Evolutionary conservation across 1,140 invertebrate genomes (phyloP).

Genomic region (Bombus confusus): DNA sequence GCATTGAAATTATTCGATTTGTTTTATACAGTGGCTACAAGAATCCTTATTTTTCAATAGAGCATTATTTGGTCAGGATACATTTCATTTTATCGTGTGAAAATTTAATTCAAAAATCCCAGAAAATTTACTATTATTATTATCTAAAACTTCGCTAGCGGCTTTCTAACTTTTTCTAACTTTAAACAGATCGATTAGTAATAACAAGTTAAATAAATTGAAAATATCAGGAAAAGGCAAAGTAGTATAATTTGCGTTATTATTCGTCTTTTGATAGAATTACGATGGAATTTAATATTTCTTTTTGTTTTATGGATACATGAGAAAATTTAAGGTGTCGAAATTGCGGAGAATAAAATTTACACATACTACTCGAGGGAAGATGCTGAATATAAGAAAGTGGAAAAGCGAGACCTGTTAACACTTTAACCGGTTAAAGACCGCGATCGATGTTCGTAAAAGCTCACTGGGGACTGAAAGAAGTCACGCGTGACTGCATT

Average conservation of each 20-base stretch:
- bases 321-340: background rate
- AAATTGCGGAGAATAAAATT: background rate
- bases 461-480: background rate
- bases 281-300: background rate
- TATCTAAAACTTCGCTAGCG: too few species aligned
- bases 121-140: too few species aligned
- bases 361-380: background rate
- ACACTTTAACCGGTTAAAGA: background rate
- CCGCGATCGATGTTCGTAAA: constrained; percentile 1
- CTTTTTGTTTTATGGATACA: background rate
- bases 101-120: too few species aligned
- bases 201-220: too few species aligned
- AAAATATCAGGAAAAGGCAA: background rate
- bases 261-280: background rate
- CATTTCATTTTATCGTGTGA: too few species aligned
- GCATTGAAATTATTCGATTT: background rate
- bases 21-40: too few species aligned
- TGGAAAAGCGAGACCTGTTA: background rate
- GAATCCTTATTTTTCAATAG: too few species aligned
- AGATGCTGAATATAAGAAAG: background rate
- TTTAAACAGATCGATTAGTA: too few species aligned
- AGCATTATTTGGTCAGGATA: too few species aligned
- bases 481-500: background rate
- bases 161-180: too few species aligned
- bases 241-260: background rate